phyloP scores from a whole-genome alignment of 2,797 vertebrate genomes.

The Poeciliopsis turneri region DNA sequence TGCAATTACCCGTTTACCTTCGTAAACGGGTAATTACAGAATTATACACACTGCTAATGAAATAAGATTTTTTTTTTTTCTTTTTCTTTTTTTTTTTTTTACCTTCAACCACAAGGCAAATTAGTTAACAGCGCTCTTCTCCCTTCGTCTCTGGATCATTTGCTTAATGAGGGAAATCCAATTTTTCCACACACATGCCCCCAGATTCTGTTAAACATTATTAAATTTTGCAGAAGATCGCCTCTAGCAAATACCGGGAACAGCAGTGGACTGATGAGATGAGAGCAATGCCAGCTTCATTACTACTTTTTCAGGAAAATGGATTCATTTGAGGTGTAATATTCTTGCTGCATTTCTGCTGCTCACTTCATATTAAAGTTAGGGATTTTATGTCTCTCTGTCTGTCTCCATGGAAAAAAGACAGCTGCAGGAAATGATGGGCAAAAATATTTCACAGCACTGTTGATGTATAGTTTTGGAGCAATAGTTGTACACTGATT shows the following conservation, averaged over 20 bases:
- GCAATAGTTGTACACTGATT: too few relatives aligned
- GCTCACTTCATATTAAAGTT: background rate
- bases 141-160: conserved; percentile 29
- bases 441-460: too few relatives aligned
- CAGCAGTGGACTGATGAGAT: conserved; percentile 20
- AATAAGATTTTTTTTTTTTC: conserved; percentile 15
- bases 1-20: conserved; percentile 48
- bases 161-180: conserved; percentile 42
- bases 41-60: conserved; percentile 22
- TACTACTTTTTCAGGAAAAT: conserved; percentile 34
- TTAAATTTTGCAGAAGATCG: conserved; percentile 25
- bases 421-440: too few relatives aligned
- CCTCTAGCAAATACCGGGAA: conserved; percentile 11
- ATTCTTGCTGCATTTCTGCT: background rate
- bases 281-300: conserved; percentile 45
- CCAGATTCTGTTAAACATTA: conserved; percentile 26
- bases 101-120: conserved; percentile 18
- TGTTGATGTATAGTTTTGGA: too few relatives aligned
- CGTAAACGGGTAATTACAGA: too few relatives aligned
- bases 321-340: conserved; percentile 27
- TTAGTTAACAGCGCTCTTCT: conserved; percentile 8
- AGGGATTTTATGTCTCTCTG: background rate
- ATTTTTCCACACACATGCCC: conserved; percentile 20
- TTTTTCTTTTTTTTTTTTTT: background rate
- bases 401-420: too few relatives aligned